Conservation (phyloP, 2,888 invertebrate genomes). For the Labia minor region DNA sequence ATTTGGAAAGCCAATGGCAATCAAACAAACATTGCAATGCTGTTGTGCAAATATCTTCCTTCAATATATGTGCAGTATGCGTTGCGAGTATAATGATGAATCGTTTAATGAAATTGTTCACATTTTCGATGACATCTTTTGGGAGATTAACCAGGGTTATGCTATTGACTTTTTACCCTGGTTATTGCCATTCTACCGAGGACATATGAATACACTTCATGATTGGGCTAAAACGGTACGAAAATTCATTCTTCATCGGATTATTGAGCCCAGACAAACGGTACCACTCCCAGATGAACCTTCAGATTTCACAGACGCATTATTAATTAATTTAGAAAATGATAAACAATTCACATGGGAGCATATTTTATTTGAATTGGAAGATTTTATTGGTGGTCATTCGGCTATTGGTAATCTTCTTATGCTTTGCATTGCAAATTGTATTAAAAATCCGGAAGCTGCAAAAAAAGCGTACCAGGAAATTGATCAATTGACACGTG, state of each 20-base stretch:
- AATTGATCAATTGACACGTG: constrained; percentile 50
- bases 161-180: constrained; percentile 78
- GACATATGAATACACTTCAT: constrained; percentile 55
- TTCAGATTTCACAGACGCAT: constrained; percentile 68
- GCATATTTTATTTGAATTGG: constrained; percentile 68
- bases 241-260: constrained; percentile 59
- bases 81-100: constrained; percentile 57
- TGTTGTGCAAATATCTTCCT: constrained; percentile 77
- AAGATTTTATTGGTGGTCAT: constrained; percentile 81
- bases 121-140: constrained; percentile 76
- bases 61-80: constrained; percentile 74
- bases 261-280: constrained; percentile 41
- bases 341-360: constrained; percentile 59
- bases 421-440: constrained; percentile 60
- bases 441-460: constrained; percentile 52
- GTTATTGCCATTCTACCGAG: constrained; percentile 59
- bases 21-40: constrained; percentile 61
- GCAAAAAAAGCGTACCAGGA: constrained; percentile 55
- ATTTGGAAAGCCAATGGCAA: constrained; percentile 35
- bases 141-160: constrained; percentile 77
- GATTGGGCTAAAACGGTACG: constrained; percentile 60
- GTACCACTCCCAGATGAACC: constrained; percentile 36
- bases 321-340: constrained; percentile 56
- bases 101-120: constrained; percentile 58
- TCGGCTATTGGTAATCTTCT: constrained; percentile 77